Conservation (phyloP, 2,888 invertebrate genomes). For the Andricus curvator region DNA sequence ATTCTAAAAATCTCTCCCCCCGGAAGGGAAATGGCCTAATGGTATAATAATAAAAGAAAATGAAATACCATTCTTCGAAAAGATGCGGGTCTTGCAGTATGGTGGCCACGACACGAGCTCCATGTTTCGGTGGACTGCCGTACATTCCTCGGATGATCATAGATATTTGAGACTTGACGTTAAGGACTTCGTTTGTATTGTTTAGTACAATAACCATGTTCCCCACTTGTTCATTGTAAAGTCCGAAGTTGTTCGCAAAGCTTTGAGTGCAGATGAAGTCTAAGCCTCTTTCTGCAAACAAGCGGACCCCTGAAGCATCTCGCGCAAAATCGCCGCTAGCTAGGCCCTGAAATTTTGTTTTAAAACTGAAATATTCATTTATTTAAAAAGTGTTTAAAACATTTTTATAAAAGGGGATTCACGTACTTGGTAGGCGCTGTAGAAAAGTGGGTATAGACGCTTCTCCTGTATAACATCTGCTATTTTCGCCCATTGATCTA, state of each 20-base stretch:
- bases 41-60: neutral
- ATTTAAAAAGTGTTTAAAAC: too few species aligned
- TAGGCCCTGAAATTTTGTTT: conserved; percentile 83
- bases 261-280: conserved; percentile 97
- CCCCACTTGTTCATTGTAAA: conserved; percentile 98
- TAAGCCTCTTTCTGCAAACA: conserved; percentile 92
- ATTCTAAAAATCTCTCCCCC: too few species aligned
- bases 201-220: conserved; percentile 92
- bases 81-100: conserved; percentile 88
- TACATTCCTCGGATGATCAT: conserved; percentile 93
- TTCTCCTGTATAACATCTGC: conserved; percentile 91
- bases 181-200: conserved; percentile 81
- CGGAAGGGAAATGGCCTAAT: too few species aligned
- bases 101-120: conserved; percentile 92
- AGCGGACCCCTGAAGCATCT: conserved; percentile 95
- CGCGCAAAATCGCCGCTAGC: conserved; percentile 95
- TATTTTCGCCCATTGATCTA: conserved; percentile 94
- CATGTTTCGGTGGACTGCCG: conserved; percentile 98
- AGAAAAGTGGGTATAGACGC: conserved; percentile 94
- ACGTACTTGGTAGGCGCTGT: conserved; percentile 90
- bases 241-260: conserved; percentile 99
- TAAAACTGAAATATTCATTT: conserved; percentile 18
- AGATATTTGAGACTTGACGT: conserved; percentile 92
- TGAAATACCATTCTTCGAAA: conserved; percentile 88
- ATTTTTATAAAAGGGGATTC: neutral